phyloP scores from a whole-genome alignment of 2,113 vertebrate species.

The Toxostoma redivivum region DNA sequence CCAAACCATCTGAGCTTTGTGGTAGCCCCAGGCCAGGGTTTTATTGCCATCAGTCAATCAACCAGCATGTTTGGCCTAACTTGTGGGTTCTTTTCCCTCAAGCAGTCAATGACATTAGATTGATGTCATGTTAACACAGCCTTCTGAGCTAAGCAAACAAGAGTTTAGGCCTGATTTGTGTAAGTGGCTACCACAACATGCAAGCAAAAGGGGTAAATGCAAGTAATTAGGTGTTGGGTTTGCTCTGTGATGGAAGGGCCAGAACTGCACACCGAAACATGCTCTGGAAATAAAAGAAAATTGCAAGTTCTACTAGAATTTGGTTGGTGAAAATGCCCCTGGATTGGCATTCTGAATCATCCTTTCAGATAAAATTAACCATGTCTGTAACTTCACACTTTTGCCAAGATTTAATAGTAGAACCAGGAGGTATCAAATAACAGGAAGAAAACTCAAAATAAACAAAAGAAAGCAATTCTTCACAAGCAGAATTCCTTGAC shows the following conservation, averaged over 20 bases:
- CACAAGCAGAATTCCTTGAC: not conserved
- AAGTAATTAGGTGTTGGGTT: not conserved
- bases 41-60: slow-evolving; percentile 38
- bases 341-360: not conserved
- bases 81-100: not conserved
- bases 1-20: slow-evolving; percentile 12
- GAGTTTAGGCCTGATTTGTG: not conserved
- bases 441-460: not conserved
- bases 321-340: not conserved
- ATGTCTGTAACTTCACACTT: not conserved
- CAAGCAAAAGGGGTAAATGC: not conserved
- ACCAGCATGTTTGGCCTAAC: not conserved
- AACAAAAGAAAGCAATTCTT: not conserved
- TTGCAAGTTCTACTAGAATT: not conserved
- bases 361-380: not conserved
- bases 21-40: not conserved
- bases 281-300: not conserved
- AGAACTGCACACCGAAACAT: not conserved
- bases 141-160: not conserved
- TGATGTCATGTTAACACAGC: not conserved
- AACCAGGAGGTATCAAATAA: not conserved
- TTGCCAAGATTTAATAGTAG: not conserved
- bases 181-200: not conserved
- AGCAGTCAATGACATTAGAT: not conserved
- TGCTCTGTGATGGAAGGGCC: not conserved